Evolutionary conservation across 2,797 vertebrate genomes (phyloP).

Genomic region (Mareca strepera): DNA sequence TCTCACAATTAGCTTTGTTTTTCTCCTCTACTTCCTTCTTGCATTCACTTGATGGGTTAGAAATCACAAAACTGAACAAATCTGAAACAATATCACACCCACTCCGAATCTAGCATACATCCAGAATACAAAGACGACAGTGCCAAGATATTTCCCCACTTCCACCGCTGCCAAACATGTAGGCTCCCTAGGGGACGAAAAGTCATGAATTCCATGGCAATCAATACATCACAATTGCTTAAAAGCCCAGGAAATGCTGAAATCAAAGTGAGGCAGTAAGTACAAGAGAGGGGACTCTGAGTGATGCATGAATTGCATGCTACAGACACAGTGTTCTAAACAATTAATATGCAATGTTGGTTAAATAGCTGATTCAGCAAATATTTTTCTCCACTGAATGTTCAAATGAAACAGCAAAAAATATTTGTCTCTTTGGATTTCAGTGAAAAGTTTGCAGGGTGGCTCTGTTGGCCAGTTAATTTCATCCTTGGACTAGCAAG

Average conservation of each 20-base stretch:
- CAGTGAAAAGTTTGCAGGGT: background rate
- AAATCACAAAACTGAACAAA: background rate
- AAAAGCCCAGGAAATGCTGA: constrained; percentile 13
- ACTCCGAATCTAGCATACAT: background rate
- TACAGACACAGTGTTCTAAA: background rate
- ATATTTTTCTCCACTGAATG: background rate
- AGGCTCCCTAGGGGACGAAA: background rate
- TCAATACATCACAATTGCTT: background rate
- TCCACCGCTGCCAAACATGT: background rate
- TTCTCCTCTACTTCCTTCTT: background rate
- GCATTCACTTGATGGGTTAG: background rate
- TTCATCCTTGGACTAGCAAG: background rate
- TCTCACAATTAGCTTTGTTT: background rate
- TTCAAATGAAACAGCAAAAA: background rate
- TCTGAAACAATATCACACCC: background rate
- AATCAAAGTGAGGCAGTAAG: background rate
- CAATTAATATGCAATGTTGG: background rate
- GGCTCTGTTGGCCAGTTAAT: background rate
- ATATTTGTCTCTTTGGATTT: background rate
- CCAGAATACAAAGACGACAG: background rate
- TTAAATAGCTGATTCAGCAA: background rate
- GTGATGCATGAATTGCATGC: background rate
- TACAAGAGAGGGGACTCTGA: background rate
- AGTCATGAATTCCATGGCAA: background rate
- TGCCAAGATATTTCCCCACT: background rate